phyloP scores from a whole-genome alignment of 2,888 invertebrate genomes.

The Conchocele bisecta region DNA sequence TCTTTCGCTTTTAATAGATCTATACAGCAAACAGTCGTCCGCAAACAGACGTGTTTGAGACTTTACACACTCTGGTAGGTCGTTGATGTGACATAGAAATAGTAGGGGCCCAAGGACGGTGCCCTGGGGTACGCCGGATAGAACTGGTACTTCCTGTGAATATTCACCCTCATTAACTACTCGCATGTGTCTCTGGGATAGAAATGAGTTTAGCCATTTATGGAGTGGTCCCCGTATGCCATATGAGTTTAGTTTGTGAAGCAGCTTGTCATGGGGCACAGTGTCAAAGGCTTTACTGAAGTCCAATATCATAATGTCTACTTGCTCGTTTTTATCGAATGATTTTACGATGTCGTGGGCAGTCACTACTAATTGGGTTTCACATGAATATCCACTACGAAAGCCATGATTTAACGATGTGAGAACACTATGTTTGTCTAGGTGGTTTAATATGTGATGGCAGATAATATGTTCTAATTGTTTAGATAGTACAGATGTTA shows the following conservation, averaged over 20 bases:
- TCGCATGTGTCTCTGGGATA: constrained; percentile 8
- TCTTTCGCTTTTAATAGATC: constrained; percentile 12
- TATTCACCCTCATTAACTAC: constrained; percentile 13
- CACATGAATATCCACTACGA: constrained; percentile 15
- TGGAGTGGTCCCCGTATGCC: constrained; percentile 12
- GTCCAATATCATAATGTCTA: constrained; percentile 1
- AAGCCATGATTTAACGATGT: constrained; percentile 21
- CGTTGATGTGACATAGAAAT: constrained; percentile 24
- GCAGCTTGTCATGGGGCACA: constrained; percentile 12
- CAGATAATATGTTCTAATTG: constrained; percentile 18
- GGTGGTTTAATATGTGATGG: constrained; percentile 12
- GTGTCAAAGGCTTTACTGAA: constrained; percentile 23
- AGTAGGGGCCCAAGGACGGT: constrained; percentile 25
- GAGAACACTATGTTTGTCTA: background rate
- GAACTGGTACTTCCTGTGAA: constrained; percentile 4
- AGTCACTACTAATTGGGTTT: constrained; percentile 8
- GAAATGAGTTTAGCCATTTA: constrained; percentile 10
- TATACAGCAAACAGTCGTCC: constrained; percentile 29
- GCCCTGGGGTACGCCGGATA: constrained; percentile 29
- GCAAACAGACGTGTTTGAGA: constrained; percentile 28
- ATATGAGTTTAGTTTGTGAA: constrained; percentile 19
- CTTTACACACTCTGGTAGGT: constrained; percentile 21
- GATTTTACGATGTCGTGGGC: background rate
- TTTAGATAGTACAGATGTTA: constrained; percentile 12
- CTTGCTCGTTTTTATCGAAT: background rate